phyloP scores from a whole-genome alignment of 2,888 invertebrate species.

The Kuschelorhynchus macadamiae region DNA sequence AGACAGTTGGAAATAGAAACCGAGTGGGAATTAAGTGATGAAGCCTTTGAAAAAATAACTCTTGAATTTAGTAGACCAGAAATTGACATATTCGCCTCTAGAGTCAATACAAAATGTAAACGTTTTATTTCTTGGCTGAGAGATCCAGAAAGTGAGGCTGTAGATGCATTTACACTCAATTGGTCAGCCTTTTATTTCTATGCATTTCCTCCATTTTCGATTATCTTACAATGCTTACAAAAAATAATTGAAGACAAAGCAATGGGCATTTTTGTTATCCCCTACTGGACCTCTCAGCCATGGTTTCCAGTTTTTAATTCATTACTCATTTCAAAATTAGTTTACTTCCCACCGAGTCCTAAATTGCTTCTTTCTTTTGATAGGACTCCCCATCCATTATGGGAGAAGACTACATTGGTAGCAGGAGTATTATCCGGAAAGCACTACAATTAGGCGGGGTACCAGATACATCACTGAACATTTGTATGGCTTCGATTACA shows the following conservation, averaged over 20 bases:
- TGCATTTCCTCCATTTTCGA: constrained; percentile 44
- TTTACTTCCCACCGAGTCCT: too few relatives aligned
- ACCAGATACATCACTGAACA: too few relatives aligned
- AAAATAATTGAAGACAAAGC: constrained; percentile 54
- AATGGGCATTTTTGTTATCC: constrained; percentile 32
- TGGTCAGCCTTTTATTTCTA: constrained; percentile 41
- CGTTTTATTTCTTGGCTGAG: constrained; percentile 55
- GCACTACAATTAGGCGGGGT: too few relatives aligned
- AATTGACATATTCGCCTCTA: constrained; percentile 38
- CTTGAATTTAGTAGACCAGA: constrained; percentile 12
- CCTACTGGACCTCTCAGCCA: constrained; percentile 28
- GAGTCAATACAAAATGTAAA: constrained; percentile 51
- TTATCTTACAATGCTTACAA: constrained; percentile 53
- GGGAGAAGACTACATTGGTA: too few relatives aligned
- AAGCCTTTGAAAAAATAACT: constrained; percentile 9
- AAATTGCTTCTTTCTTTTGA: too few relatives aligned
- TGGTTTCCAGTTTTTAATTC: constrained; percentile 21
- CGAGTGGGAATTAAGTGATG: constrained; percentile 19
- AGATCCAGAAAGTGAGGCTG: constrained; percentile 54
- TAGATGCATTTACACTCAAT: constrained; percentile 53
- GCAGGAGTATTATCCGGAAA: too few relatives aligned
- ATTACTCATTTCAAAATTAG: background rate
- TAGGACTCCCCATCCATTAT: too few relatives aligned
- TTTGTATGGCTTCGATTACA: too few relatives aligned
- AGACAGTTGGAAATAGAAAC: constrained; percentile 10